Base-by-base conservation (phyloP, 2,113 vertebrate species). In the Poeciliopsis occidentalis region DNA sequence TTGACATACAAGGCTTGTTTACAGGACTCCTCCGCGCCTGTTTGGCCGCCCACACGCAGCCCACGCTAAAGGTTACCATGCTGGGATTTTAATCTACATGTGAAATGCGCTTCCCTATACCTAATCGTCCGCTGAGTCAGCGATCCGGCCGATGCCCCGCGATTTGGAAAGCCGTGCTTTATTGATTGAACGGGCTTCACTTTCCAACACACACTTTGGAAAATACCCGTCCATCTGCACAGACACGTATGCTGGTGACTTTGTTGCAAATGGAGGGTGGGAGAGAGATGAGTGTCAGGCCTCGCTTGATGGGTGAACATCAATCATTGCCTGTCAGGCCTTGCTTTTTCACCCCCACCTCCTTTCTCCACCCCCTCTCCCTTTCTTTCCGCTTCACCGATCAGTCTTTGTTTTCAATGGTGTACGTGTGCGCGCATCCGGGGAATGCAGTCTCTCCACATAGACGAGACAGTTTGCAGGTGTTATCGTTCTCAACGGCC, bases 101-200 rank as follows among this genome's bases (percentile, higher is more conserved):
- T 89, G 90, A 92, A 92, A 93, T 90, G 88, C 67, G 87, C 86
- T 86, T 79, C 77, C 66, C 71, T 63, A 75, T 67, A 94, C 95
- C 95, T 95, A 94, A 94, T 95, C 93, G 94, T 95, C 94, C 95
- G 96, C 95, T 95, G 93, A 94, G 95, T 96, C 95, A 95, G 94
- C 95, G 96, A 95, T 96, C 94, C 95, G 95, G 91, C 94, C 96
- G 75, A 76, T 74, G 88, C 71, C 79, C 80, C 3, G 80, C 82
- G 76, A 89, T 84, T 87, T 78, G 81, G 81, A 85, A 66, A 83
- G 86, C 81, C 85, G 64, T 69, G 65, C 83, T 90, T 87, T 93
- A 92, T 93, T 91, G 92, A 93, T 93, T 91, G 82, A 86, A 89
- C 87, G 77, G 79, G 82, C 85, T 92, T 91, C 74, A 87, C 80